Base-by-base conservation (phyloP, 2,113 vertebrate species). In the Rhinoderma darwinii region DNA sequence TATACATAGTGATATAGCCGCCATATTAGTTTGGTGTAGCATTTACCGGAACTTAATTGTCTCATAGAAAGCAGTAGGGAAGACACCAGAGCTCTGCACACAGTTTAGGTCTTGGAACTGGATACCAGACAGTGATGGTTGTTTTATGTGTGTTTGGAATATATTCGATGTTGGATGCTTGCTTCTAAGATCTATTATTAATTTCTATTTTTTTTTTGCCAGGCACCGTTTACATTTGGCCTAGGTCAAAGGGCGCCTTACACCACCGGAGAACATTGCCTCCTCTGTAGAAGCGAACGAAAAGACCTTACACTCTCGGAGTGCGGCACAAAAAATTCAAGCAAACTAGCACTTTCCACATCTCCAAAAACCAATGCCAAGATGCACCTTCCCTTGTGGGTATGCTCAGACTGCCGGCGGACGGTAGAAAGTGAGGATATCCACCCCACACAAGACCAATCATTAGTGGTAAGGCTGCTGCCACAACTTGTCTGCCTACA, bases 181-280 rank as follows among this genome's bases (percentile, higher is more conserved):
- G n/a, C n/a, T 56, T 5, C 20, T 22, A 2, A 50, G 47, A 8
- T 50, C 47, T 50, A 50, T 8, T 12, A 12, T 61, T 61, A 61
- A 14, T 1, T 27, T 27, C 12, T 37, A 20, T 37, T 32, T 35
- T 20, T 37, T 18, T 1, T 14, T 43, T 92, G 89, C 18, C 88
- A 99, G 97, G 97, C 96, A 51, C 98, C 98, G 0, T 99, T 99
- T 92, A 98, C 96, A n/a, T 99, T 99, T 88, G 97, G 98, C 90
- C 92, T 98, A 93, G 97, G 96, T 90, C 97, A 98, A 88, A 95
- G 97, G 90, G 96, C 97, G 30, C 96, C 97, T 0, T 97, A 98
- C 89, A 96, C 98, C 2, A 95, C 96, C 0, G 96, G 98, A 6
- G 97, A 98, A 90, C 96, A 96, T 89, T 99, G 97, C 92, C 96